Evolutionary conservation across 2,113 vertebrate genomes (phyloP).

Genomic region (Pseudorectes ferrugineus): DNA sequence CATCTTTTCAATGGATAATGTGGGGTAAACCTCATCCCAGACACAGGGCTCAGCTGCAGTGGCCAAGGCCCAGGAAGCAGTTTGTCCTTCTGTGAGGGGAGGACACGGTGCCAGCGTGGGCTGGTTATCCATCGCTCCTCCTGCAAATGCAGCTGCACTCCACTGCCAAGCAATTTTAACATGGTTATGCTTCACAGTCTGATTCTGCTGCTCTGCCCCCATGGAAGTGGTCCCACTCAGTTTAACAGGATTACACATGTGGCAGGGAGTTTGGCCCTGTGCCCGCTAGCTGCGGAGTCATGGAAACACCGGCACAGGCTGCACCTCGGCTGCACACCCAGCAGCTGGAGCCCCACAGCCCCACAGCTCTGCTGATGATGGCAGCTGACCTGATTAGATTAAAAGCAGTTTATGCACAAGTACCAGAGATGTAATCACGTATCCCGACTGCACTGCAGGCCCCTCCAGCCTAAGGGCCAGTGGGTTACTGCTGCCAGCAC

Average conservation of each 20-base stretch:
- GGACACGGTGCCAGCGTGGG: fast-evolving
- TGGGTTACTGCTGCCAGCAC: neutral
- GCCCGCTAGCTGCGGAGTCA: neutral
- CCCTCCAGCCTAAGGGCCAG: neutral
- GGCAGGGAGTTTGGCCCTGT: neutral
- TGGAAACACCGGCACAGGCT: neutral
- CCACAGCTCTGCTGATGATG: neutral
- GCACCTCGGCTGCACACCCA: fast-evolving
- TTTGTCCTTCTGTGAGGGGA: neutral
- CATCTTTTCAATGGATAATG: neutral
- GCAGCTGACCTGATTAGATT: neutral
- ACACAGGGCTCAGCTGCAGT: neutral
- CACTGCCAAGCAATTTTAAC: neutral
- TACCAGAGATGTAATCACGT: fast-evolving
- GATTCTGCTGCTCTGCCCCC: neutral
- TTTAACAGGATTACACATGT: neutral
- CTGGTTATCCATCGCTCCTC: neutral
- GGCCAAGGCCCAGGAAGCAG: neutral
- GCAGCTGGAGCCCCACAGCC: neutral
- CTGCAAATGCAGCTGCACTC: neutral
- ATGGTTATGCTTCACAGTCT: fast-evolving
- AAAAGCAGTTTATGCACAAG: neutral
- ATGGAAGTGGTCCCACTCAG: fast-evolving
- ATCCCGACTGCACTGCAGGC: fast-evolving
- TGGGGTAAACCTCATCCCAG: neutral